These are phyloP conservation scores for Microcebus tavaratra DNA, from an alignment of 2,113 vertebrate species.

Conservation along the genomic window DNA sequence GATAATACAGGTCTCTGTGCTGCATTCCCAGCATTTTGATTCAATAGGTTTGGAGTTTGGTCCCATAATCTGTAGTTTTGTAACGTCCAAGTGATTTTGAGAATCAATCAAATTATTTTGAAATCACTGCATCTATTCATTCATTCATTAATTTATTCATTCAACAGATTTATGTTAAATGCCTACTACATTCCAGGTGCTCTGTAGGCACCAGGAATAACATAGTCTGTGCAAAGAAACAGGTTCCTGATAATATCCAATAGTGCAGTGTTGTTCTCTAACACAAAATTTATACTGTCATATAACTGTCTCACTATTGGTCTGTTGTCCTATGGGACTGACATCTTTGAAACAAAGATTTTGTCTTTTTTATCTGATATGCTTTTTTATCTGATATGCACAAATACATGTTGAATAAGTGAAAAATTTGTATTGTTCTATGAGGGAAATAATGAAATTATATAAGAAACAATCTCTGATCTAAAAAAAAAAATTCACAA, in stretches of 20 bases:
- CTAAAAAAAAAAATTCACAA: neutral
- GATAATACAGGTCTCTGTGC: neutral
- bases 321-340: neutral
- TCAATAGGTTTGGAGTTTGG: too few species aligned
- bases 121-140: neutral
- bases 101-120: neutral
- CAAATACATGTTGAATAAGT: neutral
- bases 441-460: neutral
- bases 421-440: neutral
- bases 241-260: neutral
- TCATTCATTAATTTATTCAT: neutral
- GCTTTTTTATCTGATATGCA: neutral
- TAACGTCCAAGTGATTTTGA: neutral
- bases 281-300: neutral
- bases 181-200: neutral
- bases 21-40: neutral
- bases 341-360: neutral
- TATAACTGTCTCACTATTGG: neutral
- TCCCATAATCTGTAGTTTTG: neutral
- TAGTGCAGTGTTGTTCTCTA: rapidly evolving
- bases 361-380: neutral
- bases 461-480: neutral
- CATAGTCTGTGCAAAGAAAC: neutral
- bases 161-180: neutral
- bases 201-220: neutral